A percentile compares a stretch with the other conserved stretches of the same genome.
Evolutionary conservation across 2,113 vertebrate species (phyloP).

Genomic region (Mirounga angustirostris): DNA sequence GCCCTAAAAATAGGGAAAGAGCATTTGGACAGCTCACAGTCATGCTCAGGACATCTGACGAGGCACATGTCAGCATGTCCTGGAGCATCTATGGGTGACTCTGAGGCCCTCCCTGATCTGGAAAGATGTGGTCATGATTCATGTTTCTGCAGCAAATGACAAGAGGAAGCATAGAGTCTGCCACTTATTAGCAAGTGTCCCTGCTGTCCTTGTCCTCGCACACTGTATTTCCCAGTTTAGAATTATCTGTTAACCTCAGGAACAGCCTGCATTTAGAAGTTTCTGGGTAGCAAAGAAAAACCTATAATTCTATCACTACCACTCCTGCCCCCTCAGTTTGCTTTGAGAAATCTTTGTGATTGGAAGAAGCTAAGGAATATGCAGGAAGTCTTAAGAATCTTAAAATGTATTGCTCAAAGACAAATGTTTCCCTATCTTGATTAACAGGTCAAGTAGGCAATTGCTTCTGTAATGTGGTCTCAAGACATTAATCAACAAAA

Average conservation of each 20-base stretch:
- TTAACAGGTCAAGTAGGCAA: background rate
- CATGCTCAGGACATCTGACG: background rate
- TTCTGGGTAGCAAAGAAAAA: background rate
- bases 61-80: background rate
- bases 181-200: background rate
- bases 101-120: background rate
- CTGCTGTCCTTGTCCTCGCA: background rate
- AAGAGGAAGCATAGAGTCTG: background rate
- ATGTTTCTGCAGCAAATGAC: background rate
- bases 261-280: background rate
- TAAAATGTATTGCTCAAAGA: background rate
- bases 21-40: background rate
- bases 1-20: background rate
- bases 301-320: background rate
- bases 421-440: background rate
- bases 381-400: background rate
- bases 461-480: background rate
- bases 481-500: conserved; percentile 49
- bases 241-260: background rate
- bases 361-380: background rate
- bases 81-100: background rate
- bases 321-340: background rate
- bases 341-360: background rate
- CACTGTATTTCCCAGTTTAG: background rate
- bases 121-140: conserved; percentile 6